Evolutionary conservation across 2,888 invertebrate genomes (phyloP).

Genomic region (Ditula angustiorana): DNA sequence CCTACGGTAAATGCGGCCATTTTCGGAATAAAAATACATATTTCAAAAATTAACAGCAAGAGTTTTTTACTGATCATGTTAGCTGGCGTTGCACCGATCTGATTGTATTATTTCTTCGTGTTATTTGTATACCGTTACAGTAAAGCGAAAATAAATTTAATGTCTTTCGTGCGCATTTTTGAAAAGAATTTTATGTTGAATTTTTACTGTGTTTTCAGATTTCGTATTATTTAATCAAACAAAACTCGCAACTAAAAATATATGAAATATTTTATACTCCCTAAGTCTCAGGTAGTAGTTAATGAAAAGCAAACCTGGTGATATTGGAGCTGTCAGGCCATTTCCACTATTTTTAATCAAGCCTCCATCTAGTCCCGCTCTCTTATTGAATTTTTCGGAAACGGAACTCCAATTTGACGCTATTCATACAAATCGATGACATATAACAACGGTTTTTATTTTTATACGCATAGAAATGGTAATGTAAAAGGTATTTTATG

Average conservation of each 20-base stretch:
- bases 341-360: constrained; percentile 46
- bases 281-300: not conserved
- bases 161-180: no score
- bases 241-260: not conserved
- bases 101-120: no score
- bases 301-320: constrained; percentile 32
- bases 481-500: constrained; percentile 5
- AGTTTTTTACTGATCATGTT: not conserved
- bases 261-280: not conserved
- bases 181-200: no score
- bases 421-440: constrained; percentile 36
- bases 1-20: constrained; percentile 27
- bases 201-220: no score
- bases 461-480: constrained; percentile 2
- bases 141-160: no score
- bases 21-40: constrained; percentile 38
- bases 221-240: no score
- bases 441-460: constrained; percentile 4
- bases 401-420: constrained; percentile 45
- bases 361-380: constrained; percentile 38
- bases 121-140: no score
- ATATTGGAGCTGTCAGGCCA: constrained; percentile 39
- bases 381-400: constrained; percentile 46
- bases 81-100: no score
- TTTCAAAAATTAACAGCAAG: not conserved